Evolutionary conservation across 2,113 vertebrate genomes (phyloP), one percentile per base, ranked within the genome.

Genomic region (Hippocampus abdominalis): DNA sequence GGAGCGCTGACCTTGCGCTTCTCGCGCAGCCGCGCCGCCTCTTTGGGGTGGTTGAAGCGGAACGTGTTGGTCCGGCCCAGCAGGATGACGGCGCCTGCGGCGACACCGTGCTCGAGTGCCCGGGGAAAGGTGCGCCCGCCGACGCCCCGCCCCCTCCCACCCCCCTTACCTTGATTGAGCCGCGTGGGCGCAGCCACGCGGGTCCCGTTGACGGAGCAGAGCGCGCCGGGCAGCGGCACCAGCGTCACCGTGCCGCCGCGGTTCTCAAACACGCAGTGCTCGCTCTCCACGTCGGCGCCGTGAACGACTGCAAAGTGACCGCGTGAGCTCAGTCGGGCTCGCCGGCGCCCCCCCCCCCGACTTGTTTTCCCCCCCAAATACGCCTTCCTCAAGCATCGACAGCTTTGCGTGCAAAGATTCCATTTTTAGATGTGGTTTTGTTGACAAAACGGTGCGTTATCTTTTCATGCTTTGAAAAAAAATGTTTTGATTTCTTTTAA

Each of bases 41-140:
- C 97, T 88, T 98, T 98, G 0, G 97, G 97, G 73, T 99, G 96
- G 80, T 99, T 99, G 89, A 98, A 98, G 13, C 96, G 94, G 80
- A 99, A 99, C 97, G 98, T 98, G 88, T 98, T 99, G 64, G 96
- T 99, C 84, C 97, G 92, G 46, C 97, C 97, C 54, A 99, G 92
- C 75, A 99, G 91, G 76, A 99, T 96, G 25, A 99, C 96, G 3
- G 97, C 97, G 74, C 97, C 97, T 99, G 80, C 9, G 66, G 15
- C 4, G 46, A 48, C 46, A 48, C 13, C 15, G 15, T 1, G 46
- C 46, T 16, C 6, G 15, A 40, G n/a, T 32, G 2, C 20, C 11
- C 10, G 12, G n/a, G 4, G 39, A 1, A 29, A 44, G 32, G 18
- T 21, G 8, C 2, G 32, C 25, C 20, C 44, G n/a, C 44, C 11